A percentile compares a stretch with the other conserved stretches of the same genome.
These are phyloP conservation scores for Heliconius erato DNA, from an alignment of 2,888 invertebrate species.

Conservation along the genomic window DNA sequence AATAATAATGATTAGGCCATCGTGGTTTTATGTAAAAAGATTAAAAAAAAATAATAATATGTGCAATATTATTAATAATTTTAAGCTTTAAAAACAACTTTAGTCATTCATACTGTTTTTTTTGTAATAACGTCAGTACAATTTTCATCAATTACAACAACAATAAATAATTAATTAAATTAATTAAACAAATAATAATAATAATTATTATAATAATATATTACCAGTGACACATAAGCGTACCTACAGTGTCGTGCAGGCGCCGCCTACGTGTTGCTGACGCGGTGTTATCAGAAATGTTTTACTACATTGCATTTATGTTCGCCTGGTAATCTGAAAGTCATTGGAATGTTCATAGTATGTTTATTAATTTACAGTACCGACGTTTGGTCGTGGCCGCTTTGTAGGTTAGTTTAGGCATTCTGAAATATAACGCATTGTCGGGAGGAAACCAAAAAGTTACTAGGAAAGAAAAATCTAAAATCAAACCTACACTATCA, in stretches of 20 bases:
- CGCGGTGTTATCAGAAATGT: slow-evolving; percentile 65
- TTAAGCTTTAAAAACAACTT: too few species aligned
- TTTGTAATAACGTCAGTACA: too few species aligned
- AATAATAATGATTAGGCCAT: neutral
- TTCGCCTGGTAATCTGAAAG: slow-evolving; percentile 63
- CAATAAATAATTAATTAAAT: neutral
- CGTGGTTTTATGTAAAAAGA: too few species aligned
- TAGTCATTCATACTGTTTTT: too few species aligned
- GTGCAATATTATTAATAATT: too few species aligned
- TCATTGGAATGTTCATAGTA: slow-evolving; percentile 45
- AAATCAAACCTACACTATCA: neutral
- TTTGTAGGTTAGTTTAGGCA: neutral
- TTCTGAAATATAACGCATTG: neutral
- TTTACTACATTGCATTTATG: slow-evolving; percentile 57
- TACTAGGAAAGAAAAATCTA: neutral
- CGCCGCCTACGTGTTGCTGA: slow-evolving; percentile 69
- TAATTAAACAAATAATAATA: slow-evolving; percentile 27
- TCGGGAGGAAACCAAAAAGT: too few species aligned
- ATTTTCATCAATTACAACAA: too few species aligned
- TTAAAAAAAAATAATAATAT: too few species aligned
- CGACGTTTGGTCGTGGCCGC: neutral
- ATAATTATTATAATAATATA: slow-evolving; percentile 58
- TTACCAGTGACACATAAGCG: slow-evolving; percentile 65
- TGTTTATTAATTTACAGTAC: neutral
- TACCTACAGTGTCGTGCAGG: slow-evolving; percentile 56